These are phyloP conservation scores for Diplosoma virens DNA, from an alignment of 23 tunicate species.

Conservation along the genomic window DNA sequence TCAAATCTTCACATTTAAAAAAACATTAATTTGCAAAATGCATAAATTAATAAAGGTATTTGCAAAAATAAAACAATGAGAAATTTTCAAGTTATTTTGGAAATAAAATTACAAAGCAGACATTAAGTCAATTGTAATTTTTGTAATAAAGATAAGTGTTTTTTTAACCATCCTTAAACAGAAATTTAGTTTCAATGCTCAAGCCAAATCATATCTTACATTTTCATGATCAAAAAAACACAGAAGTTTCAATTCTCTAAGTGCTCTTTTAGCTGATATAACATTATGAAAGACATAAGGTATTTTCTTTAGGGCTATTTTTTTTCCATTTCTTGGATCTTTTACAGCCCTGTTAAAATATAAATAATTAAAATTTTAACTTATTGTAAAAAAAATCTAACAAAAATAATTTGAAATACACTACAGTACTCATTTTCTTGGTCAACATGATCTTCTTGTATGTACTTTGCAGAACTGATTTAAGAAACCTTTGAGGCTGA, in stretches of 20 bases:
- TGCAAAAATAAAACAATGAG: neutral
- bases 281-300: conserved; percentile 88
- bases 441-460: no score
- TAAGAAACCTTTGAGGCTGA: no score
- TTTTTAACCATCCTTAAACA: no score
- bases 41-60: neutral
- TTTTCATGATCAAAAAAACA: conserved; percentile 96
- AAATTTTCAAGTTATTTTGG: no score
- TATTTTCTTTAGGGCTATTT: conserved; percentile 94
- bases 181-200: neutral
- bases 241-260: conserved; percentile 91
- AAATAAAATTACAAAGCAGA: no score
- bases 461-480: no score
- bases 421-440: no score
- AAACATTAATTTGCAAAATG: neutral
- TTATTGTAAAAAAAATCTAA: no score
- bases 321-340: conserved; percentile 87
- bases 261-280: conserved; percentile 82
- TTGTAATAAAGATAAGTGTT: no score
- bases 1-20: neutral
- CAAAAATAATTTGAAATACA: no score
- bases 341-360: conserved; percentile 71
- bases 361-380: neutral
- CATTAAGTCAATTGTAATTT: no score
- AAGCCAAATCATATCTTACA: conserved; percentile 27